Conservation (phyloP, 2,797 vertebrate genomes). For the Aeoliscus strigatus region DNA sequence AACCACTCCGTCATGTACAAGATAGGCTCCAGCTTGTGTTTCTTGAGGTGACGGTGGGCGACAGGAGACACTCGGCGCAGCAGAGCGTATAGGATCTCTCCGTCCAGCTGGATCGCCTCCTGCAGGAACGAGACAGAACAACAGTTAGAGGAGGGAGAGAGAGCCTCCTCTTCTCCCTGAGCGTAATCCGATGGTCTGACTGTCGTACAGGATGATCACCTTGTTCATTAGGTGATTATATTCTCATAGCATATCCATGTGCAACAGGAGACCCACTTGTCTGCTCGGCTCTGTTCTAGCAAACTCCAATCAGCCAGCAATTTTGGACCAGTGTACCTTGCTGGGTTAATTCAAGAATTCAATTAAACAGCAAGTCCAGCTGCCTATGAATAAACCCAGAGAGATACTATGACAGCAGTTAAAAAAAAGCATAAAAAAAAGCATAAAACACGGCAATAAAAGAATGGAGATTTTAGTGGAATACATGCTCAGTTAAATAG, state of each 20-base stretch:
- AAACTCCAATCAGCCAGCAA: background rate
- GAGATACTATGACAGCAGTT: background rate
- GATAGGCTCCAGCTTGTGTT: constrained; percentile 91
- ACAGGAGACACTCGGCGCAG: constrained; percentile 82
- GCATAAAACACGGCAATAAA: too few relatives aligned
- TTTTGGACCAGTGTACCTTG: background rate
- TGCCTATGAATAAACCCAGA: too few relatives aligned
- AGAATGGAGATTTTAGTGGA: too few relatives aligned
- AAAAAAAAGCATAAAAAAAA: background rate
- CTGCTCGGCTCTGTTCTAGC: background rate
- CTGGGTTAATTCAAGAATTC: too few relatives aligned
- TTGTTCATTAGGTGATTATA: constrained; percentile 1
- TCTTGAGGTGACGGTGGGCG: constrained; percentile 89
- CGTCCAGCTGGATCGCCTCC: constrained; percentile 97
- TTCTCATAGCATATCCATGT: constrained; percentile 15
- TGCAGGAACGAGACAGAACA: constrained; percentile 38
- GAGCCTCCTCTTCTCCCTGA: constrained; percentile 11
- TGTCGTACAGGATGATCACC: constrained; percentile 14
- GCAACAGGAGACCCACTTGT: constrained; percentile 1
- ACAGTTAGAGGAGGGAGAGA: constrained; percentile 4
- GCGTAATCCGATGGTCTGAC: constrained; percentile 48
- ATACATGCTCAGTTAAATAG: too few relatives aligned
- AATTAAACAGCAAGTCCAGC: too few relatives aligned
- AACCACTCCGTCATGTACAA: constrained; percentile 99
- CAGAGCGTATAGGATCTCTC: constrained; percentile 91